These are phyloP conservation scores for Tachystola acroxantha DNA, from an alignment of 2,888 invertebrate species.

Conservation along the genomic window DNA sequence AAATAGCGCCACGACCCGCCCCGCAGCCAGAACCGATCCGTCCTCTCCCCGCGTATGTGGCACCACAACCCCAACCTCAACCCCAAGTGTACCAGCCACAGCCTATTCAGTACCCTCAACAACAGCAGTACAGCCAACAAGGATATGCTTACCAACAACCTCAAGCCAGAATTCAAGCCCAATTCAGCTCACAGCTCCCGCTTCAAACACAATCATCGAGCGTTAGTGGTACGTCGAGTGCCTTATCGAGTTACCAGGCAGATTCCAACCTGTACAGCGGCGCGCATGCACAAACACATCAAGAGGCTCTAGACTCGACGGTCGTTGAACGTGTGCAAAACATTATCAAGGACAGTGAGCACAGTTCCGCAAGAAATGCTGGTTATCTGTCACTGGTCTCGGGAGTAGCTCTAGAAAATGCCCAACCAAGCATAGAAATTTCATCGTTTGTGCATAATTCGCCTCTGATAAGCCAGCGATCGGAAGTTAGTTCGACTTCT, in stretches of 20 bases:
- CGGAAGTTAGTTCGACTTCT: constrained; percentile 18
- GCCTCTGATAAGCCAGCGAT: constrained; percentile 21
- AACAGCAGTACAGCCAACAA: constrained; percentile 18
- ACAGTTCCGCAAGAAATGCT: constrained; percentile 51
- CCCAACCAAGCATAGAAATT: constrained; percentile 62
- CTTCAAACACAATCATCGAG: constrained; percentile 11
- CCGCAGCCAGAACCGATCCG: constrained; percentile 4
- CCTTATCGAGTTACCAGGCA: constrained; percentile 57
- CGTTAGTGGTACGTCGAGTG: constrained; percentile 24
- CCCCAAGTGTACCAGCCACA: constrained; percentile 9
- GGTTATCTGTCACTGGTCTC: constrained; percentile 62
- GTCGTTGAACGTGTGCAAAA: constrained; percentile 55
- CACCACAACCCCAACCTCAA: constrained; percentile 1
- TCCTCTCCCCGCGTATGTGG: not conserved
- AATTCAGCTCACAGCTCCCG: constrained; percentile 18
- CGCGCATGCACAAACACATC: constrained; percentile 33
- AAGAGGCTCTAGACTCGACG: constrained; percentile 51
- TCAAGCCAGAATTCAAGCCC: constrained; percentile 17
- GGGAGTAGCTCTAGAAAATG: constrained; percentile 59
- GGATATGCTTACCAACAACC: constrained; percentile 27
- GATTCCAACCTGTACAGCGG: constrained; percentile 54
- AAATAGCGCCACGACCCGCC: constrained; percentile 1
- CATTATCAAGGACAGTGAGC: constrained; percentile 61
- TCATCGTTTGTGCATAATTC: constrained; percentile 63
- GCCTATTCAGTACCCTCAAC: constrained; percentile 10